Evolutionary conservation across 2,113 vertebrate genomes (phyloP).

Genomic region (Recurvirostra avosetta): DNA sequence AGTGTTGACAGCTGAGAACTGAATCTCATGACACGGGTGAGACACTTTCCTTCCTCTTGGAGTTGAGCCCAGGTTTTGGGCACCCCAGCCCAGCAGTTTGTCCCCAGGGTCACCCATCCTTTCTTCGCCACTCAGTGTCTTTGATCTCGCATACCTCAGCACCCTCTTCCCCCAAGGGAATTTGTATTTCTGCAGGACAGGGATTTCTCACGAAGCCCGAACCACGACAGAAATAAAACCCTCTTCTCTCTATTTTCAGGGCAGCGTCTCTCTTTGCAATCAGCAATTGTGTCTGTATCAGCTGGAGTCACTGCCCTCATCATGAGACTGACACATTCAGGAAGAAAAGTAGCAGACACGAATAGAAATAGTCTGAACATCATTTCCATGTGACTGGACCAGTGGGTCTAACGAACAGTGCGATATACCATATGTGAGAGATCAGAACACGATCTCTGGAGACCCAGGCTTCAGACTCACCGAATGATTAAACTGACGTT

Average conservation of each 20-base stretch:
- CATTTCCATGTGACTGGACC: slow-evolving; percentile 36
- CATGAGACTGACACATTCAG: slow-evolving; percentile 19
- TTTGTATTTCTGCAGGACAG: background rate
- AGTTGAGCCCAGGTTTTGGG: background rate
- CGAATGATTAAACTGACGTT: slow-evolving; percentile 18
- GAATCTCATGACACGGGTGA: background rate
- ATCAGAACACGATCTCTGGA: background rate
- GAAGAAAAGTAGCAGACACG: background rate
- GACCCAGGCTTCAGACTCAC: background rate
- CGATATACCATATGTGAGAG: background rate
- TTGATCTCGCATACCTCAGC: background rate
- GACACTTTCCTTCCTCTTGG: background rate
- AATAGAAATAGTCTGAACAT: slow-evolving; percentile 14
- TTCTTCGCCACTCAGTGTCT: background rate
- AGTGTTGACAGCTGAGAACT: background rate
- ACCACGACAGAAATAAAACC: background rate
- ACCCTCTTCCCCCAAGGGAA: background rate
- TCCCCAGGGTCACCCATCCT: background rate
- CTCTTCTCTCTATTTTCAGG: background rate
- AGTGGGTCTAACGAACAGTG: slow-evolving; percentile 14
- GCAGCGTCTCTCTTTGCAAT: slow-evolving; percentile 5
- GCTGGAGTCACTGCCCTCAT: slow-evolving; percentile 29
- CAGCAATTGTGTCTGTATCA: slow-evolving; percentile 17
- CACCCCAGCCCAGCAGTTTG: background rate
- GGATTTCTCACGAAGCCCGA: rapidly evolving